Conservation (phyloP, 2,797 vertebrate genomes). For the Pelochelys cantorii region DNA sequence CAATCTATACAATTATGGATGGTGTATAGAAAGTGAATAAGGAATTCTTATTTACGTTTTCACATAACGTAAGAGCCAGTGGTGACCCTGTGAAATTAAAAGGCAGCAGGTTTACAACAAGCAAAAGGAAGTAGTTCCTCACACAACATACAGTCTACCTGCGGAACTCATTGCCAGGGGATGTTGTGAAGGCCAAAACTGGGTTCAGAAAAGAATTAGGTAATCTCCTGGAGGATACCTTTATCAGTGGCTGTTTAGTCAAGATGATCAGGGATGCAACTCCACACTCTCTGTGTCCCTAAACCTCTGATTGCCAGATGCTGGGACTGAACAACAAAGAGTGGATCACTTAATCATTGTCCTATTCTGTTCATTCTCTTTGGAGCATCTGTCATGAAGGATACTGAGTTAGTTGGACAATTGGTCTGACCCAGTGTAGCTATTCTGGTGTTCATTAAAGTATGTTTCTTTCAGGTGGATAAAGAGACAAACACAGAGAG, state of each 20-base stretch:
- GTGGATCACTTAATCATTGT: background rate
- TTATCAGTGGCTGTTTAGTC: background rate
- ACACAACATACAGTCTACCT: background rate
- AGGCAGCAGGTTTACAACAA: background rate
- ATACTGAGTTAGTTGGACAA: background rate
- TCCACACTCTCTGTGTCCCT: background rate
- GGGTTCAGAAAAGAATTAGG: background rate
- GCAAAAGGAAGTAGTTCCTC: background rate
- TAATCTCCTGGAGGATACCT: background rate
- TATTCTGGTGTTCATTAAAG: background rate
- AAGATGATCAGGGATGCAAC: background rate
- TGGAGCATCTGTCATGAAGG: background rate
- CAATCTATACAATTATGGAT: background rate
- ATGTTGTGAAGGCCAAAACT: background rate
- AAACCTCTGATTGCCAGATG: background rate
- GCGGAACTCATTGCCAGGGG: background rate
- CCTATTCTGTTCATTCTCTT: background rate
- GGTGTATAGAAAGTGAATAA: background rate
- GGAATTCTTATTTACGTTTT: background rate
- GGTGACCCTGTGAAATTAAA: background rate
- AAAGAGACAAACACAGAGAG: conserved; percentile 94
- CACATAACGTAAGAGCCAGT: background rate
- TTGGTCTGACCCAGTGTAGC: background rate
- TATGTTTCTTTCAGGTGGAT: conserved; percentile 84
- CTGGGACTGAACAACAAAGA: background rate